Conservation (phyloP, 2,888 invertebrate species). For the Carcina quercana region DNA sequence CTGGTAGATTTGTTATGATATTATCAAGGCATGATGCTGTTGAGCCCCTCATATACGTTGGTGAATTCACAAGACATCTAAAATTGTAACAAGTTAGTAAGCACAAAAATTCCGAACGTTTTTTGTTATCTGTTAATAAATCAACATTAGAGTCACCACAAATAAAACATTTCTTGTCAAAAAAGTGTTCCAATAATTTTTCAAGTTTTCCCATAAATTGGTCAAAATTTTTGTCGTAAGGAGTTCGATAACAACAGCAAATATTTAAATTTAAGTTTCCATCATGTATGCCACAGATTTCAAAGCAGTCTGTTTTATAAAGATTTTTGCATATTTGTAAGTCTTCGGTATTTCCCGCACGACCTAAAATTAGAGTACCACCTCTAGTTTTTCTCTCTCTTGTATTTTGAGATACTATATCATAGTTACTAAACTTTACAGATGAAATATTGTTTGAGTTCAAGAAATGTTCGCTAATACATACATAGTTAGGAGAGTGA, state of each 20-base stretch:
- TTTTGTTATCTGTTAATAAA: conserved; percentile 1
- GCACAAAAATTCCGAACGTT: conserved; percentile 1
- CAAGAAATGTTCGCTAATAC: conserved; percentile 4
- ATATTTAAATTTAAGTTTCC: conserved; percentile 2
- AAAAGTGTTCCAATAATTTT: conserved; percentile 9
- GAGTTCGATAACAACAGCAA: conserved; percentile 9
- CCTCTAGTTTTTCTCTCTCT: conserved; percentile 4
- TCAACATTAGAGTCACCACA: conserved; percentile 6
- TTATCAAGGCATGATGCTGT: conserved; percentile 2
- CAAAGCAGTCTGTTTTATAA: conserved; percentile 6
- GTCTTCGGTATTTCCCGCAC: neutral
- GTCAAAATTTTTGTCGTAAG: conserved; percentile 4
- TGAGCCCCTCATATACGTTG: conserved; percentile 2
- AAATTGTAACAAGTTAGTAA: conserved; percentile 5
- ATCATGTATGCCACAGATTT: conserved; percentile 11
- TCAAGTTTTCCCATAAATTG: conserved; percentile 10
- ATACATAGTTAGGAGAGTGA: neutral
- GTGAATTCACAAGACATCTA: conserved; percentile 1
- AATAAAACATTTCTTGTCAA: conserved; percentile 8
- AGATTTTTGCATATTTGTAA: conserved; percentile 4
- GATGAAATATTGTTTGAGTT: neutral
- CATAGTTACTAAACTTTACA: neutral
- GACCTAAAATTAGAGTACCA: neutral
- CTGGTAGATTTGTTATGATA: neutral
- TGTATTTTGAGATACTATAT: conserved; percentile 1